A percentile compares a stretch with the other conserved stretches of the same genome.
Evolutionary conservation across 2,888 invertebrate genomes (phyloP).

Genomic region (Uropetala carovei): DNA sequence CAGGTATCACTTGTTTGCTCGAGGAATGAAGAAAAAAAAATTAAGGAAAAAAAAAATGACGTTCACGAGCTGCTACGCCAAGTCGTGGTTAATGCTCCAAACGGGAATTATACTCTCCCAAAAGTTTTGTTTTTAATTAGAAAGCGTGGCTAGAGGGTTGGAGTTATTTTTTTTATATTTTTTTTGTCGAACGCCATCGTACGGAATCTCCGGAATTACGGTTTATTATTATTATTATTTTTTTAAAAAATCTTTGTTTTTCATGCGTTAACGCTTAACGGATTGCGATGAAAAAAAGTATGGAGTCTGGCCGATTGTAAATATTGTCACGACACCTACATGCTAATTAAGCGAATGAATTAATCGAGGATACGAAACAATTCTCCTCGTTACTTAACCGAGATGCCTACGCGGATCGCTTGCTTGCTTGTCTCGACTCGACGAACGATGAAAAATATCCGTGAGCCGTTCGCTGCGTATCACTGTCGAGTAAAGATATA

Average conservation of each 20-base stretch:
- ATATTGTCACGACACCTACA: background rate
- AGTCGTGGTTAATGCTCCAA: constrained; percentile 35
- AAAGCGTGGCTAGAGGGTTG: background rate
- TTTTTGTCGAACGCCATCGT: background rate
- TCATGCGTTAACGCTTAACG: too few relatives aligned
- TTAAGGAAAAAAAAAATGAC: background rate
- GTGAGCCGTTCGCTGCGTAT: background rate
- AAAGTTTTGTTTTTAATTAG: constrained; percentile 13
- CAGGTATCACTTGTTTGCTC: constrained; percentile 58
- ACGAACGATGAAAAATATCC: background rate
- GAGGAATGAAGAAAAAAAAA: constrained; percentile 21
- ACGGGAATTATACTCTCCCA: constrained; percentile 22
- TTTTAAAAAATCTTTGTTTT: background rate
- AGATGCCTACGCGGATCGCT: background rate
- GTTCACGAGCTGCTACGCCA: constrained; percentile 1
- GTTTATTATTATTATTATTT: background rate
- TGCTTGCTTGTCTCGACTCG: background rate
- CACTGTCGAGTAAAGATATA: background rate
- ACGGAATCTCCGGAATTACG: background rate
- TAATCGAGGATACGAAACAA: background rate
- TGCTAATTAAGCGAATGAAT: constrained; percentile 8
- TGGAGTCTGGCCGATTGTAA: background rate
- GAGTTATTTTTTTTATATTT: too few relatives aligned
- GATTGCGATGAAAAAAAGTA: background rate
- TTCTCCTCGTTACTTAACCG: background rate